Percentiles rank a stretch among this genome's conserved stretches.
These are phyloP conservation scores for Hydrotaea cyrtoneurina DNA, from an alignment of 2,888 invertebrate genomes.

Conservation along the genomic window DNA sequence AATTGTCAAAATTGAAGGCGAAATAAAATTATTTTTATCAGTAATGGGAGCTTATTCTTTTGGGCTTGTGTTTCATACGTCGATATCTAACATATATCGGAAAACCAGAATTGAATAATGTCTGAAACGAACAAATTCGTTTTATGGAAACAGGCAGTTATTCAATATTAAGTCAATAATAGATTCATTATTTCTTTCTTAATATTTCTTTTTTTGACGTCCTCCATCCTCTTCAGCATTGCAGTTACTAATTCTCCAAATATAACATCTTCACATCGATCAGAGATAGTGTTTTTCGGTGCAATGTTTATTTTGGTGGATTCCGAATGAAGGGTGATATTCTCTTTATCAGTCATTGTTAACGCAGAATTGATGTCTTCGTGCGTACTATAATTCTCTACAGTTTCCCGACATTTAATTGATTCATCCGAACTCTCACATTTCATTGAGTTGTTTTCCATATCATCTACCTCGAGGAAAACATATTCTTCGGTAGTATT, in stretches of 20 bases:
- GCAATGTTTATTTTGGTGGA: constrained; percentile 20
- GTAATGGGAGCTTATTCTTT: no score
- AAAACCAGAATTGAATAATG: no score
- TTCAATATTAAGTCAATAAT: constrained; percentile 70
- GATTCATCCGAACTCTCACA: neutral
- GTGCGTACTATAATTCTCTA: neutral
- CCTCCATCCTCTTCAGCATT: constrained; percentile 72
- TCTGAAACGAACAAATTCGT: no score
- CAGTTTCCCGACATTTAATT: neutral
- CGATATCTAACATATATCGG: no score
- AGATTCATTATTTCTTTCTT: constrained; percentile 76
- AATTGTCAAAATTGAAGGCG: no score
- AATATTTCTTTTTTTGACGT: constrained; percentile 69
- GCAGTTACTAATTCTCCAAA: constrained; percentile 75
- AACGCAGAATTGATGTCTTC: neutral
- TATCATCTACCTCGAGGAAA: constrained; percentile 68
- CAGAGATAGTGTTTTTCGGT: constrained; percentile 4
- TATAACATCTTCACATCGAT: constrained; percentile 74
- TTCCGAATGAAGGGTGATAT: neutral
- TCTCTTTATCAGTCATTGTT: constrained; percentile 28
- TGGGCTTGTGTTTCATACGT: no score
- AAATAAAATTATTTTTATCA: no score
- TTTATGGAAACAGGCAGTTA: no score
- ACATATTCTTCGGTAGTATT: constrained; percentile 66
- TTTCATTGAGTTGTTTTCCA: neutral